Base-by-base conservation (phyloP, 1,140 invertebrate species). In the Cotesia typhae region DNA sequence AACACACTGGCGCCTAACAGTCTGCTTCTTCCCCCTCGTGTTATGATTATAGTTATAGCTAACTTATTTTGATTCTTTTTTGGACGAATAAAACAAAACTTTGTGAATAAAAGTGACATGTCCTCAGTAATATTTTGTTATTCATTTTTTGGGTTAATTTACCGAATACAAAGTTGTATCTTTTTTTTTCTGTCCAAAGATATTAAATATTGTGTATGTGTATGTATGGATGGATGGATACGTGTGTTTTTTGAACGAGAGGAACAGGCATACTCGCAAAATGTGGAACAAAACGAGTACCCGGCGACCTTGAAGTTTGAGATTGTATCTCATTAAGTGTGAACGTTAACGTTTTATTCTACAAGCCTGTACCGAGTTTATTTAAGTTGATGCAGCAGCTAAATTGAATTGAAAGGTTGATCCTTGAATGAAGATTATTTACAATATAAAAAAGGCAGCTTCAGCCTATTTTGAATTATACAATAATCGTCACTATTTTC, bases 241-340 rank as follows among this genome's bases (percentile, higher is more conserved):
- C 0, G 6, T 7, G 41, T 47, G 6, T 47, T 47, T 47, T 47
- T 47, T 28, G 28, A 28, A 28, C 28, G 28, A 3, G 28, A 47
- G 6, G 2, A 41, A 41, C 5, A 41, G 41, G 5, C 6, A 47
- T 47, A 47, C 36, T 52, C 66, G 53, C 51, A 10, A 67, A 67
- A 67, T 67, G 51, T 67, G 28, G 66, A 37, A 55, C 51, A 51
- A 38, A 47, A 51, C 12, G 51, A 53, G 47, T 55, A 67, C 66
- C 37, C 20, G 51, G 10, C 66, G 66, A 67, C 66, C 66, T 67
- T 67, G 66, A 55, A 67, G 66, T 41, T 20, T 17, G 41, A 10
- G 66, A 67, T 67, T 51, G 51, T 67, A 65, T 65, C 41, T 67
- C 66, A 47, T 65, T 37, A 67, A 67, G 66, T 67, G 51, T 28